Evolutionary conservation across 2,797 vertebrate species (phyloP), one percentile per base, ranked within the genome.

Genomic region (Orestias chungarensis): DNA sequence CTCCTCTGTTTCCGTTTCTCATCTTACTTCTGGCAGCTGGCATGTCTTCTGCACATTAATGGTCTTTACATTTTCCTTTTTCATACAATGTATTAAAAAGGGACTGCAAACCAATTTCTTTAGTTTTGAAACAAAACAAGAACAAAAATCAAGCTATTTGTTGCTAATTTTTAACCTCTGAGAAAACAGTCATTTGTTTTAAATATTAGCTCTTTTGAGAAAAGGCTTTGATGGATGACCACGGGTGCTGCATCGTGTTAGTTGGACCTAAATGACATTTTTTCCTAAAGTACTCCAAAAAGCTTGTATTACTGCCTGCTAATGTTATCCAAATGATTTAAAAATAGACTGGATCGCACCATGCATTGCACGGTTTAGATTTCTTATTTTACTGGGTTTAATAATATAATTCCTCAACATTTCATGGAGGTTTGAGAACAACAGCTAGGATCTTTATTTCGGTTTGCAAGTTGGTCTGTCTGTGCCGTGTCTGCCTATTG

Each of bases 371-470:
- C 23, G 78, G 47, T 38, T 74, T 76, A 33, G 62, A 74, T 70
- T 70, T 62, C 31, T 23, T 43, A n/a, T 29, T 81, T 71, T 68
- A 71, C 66, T 52, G 79, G 68, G 79, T 81, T 85, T 70, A 71
- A 78, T 69, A 70, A 84, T 43, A 87, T 76, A 87, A 83, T 75
- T 70, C 79, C 74, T 73, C 57, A 70, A 54, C 77, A 79, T 82
- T 71, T 55, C 31, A 29, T 46, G 49, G 68, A 70, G 73, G 42
- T 20, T 57, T 70, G 43, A 70, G 67, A 44, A 79, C 69, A 86
- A 85, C 88, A 92, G 85, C 89, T 93, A 82, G 90, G 75, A 84
- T 87, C 84, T 66, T 47, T 86, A 80, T 88, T 83, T 90, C 80
- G 61, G 77, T 90, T 89, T 87, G 80, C 79, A 72, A 87, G 68